A percentile compares a stretch with the other conserved stretches of the same genome.
phyloP scores from a whole-genome alignment of 2,113 vertebrate genomes.

The Eonycteris spelaea region DNA sequence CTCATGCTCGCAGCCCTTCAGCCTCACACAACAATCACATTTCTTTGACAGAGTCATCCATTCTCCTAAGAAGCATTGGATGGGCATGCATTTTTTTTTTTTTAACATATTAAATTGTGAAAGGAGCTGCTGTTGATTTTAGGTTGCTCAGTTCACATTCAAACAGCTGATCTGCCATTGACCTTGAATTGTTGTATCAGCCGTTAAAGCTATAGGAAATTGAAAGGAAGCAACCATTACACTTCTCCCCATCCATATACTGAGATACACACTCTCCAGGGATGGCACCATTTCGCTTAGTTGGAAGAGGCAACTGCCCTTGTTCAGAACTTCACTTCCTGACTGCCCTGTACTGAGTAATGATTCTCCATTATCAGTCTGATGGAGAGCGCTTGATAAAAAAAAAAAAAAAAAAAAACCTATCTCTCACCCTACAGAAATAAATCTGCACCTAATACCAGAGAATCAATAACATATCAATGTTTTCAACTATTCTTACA shows the following conservation, averaged over 20 bases:
- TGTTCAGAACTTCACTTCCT: conserved; percentile 36
- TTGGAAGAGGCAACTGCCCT: conserved; percentile 5
- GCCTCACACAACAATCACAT: neutral
- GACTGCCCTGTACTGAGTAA: conserved; percentile 32
- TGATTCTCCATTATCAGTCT: conserved; percentile 18
- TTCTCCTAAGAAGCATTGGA: neutral
- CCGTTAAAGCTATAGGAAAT: neutral
- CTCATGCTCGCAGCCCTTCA: neutral
- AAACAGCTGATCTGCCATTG: neutral
- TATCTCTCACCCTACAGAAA: conserved; percentile 16
- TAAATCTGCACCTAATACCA: conserved; percentile 35
- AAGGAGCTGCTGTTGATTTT: neutral
- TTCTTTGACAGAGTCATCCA: neutral
- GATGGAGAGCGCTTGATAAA: conserved; percentile 1
- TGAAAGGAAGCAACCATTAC: neutral
- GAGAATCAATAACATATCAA: conserved; percentile 28
- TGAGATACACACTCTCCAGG: neutral
- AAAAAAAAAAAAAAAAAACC: neutral
- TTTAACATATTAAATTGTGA: neutral
- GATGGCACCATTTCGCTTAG: neutral
- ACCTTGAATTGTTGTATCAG: neutral
- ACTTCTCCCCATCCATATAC: neutral
- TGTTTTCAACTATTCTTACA: neutral
- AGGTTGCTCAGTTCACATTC: neutral
- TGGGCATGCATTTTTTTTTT: neutral